Evolutionary conservation across 2,113 vertebrate species (phyloP), one percentile per base, ranked within the genome.

Genomic region (Hipposideros armiger): DNA sequence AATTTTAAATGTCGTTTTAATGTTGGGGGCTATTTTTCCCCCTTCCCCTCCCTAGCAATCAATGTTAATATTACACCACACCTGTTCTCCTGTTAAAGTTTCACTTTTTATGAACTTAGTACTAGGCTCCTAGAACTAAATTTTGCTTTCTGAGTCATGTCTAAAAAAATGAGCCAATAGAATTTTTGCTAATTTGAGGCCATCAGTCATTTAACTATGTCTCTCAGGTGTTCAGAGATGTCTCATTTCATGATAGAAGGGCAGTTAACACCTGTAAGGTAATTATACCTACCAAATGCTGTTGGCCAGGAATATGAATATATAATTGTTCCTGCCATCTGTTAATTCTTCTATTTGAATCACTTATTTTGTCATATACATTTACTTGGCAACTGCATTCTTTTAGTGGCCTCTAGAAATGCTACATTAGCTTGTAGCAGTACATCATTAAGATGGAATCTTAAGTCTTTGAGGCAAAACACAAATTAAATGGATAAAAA

Each of bases 261-360:
- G 97, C 98, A 98, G 97, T 97, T 98, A 99, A 98, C 98, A 99
- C 98, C 99, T 99, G 98, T 98, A 98, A 98, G 98, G 98, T 98
- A 98, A 99, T 98, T 99, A 98, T 98, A 98, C 97, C 98, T 98
- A 98, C 98, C 98, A 99, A 99, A 98, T 99, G 98, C 85, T 98
- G 97, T 96, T 99, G 98, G 98, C 98, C 98, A 98, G 97, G 97
- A 98, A 95, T 98, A 98, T 97, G 98, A 99, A 99, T 98, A 97
- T 64, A 90, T 98, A 99, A 99, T 99, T 98, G 97, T 98, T 97
- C 87, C 89, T 97, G 97, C 98, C 98, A 99, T 99, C 98, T 99
- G 98, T 98, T 99, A 99, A 99, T 98, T 98, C 98, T 96, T 96
- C 95, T 97, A 97, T 98, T 96, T 97, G 98, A 99, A 98, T 98